phyloP scores from a whole-genome alignment of 2,113 vertebrate genomes.

The Trematomus loennbergii region DNA sequence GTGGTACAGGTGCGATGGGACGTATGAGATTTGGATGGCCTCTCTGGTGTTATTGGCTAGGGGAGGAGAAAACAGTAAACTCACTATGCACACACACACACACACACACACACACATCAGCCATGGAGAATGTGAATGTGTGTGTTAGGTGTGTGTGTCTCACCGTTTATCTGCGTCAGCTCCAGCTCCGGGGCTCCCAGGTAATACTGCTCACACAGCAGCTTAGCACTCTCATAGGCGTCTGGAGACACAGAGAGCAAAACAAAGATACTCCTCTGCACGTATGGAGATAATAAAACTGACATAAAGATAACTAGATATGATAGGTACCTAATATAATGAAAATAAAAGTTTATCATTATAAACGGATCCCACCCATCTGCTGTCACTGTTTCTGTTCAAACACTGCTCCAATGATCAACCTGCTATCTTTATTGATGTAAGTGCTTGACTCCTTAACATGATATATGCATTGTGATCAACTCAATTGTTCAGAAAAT shows the following conservation, averaged over 20 bases:
- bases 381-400: neutral
- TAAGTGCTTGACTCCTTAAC: too few relatives aligned
- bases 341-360: neutral
- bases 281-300: neutral
- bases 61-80: neutral
- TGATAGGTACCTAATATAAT: neutral
- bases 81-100: neutral
- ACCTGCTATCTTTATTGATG: neutral
- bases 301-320: conserved; percentile 12
- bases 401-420: neutral
- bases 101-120: too few relatives aligned
- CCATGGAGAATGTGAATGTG: neutral
- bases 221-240: conserved; percentile 90
- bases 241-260: conserved; percentile 74
- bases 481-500: too few relatives aligned
- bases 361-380: neutral
- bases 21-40: conserved; percentile 88
- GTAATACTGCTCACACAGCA: conserved; percentile 92
- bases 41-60: conserved; percentile 80
- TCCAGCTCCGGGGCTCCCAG: conserved; percentile 89
- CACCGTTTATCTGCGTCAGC: conserved; percentile 87
- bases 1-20: conserved; percentile 93
- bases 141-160: conserved; percentile 40
- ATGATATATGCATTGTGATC: too few relatives aligned
- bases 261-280: conserved; percentile 3